Evolutionary conservation across 2,113 vertebrate genomes (phyloP).

Genomic region (Hyaena hyaena): DNA sequence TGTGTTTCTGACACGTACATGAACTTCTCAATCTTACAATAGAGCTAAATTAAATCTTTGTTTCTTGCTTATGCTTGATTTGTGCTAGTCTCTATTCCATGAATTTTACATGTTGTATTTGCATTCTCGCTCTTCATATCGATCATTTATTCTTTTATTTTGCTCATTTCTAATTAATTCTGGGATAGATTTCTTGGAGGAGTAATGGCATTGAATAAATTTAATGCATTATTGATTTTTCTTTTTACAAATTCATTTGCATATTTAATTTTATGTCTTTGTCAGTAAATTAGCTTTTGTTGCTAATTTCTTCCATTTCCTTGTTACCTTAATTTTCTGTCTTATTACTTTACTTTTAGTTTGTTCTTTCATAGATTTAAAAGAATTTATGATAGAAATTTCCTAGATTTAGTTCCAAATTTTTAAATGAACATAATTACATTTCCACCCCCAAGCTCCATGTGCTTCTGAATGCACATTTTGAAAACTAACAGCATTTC

Average conservation of each 20-base stretch:
- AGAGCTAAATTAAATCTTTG: not conserved
- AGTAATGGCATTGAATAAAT: not conserved
- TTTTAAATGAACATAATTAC: not conserved
- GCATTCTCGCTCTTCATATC: not conserved
- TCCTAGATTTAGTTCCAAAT: not conserved
- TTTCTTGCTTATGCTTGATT: not conserved
- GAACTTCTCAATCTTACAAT: not conserved
- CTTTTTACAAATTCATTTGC: not conserved
- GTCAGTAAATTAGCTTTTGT: not conserved
- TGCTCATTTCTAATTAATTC: not conserved
- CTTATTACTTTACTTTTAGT: not conserved
- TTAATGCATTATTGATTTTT: not conserved
- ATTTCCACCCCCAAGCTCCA: not conserved
- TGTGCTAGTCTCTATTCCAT: not conserved
- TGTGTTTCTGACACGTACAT: not conserved
- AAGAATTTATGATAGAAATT: not conserved
- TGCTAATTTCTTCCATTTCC: not conserved
- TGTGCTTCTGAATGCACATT: not conserved
- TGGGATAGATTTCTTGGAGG: not conserved
- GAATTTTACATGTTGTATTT: not conserved
- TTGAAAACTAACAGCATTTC: not conserved
- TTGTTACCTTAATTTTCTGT: not conserved
- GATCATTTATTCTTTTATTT: not conserved
- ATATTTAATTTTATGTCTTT: not conserved
- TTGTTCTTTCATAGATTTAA: not conserved